Evolutionary conservation across 2,113 vertebrate species (phyloP).

Genomic region (Trematocara zebra): DNA sequence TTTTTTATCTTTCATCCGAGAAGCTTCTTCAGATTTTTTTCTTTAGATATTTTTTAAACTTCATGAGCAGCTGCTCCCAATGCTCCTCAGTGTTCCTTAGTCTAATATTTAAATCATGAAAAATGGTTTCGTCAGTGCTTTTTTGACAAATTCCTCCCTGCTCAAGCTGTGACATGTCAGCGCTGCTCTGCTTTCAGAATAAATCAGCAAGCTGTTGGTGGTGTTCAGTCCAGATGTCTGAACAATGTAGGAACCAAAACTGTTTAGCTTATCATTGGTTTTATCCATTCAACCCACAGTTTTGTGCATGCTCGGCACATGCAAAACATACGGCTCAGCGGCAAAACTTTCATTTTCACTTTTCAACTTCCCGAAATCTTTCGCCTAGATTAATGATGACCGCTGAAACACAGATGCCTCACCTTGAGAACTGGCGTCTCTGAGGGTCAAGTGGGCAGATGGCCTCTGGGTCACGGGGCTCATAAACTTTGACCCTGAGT

Average conservation of each 20-base stretch:
- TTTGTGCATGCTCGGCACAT: background rate
- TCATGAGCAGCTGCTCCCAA: background rate
- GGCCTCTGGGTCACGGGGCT: constrained; percentile 70
- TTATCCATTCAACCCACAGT: background rate
- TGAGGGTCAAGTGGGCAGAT: constrained; percentile 75
- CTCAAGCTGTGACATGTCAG: background rate
- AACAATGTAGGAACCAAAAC: background rate
- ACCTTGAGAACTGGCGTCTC: constrained; percentile 67
- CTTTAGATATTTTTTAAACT: background rate
- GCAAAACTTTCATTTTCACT: background rate
- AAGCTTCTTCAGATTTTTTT: background rate
- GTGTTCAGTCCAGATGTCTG: background rate
- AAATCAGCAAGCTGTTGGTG: background rate
- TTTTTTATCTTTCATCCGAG: background rate
- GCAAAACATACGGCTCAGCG: background rate
- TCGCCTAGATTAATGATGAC: background rate
- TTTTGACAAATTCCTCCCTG: background rate
- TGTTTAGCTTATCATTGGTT: background rate
- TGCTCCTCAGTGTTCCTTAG: background rate
- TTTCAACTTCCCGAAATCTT: background rate
- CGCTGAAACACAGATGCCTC: background rate
- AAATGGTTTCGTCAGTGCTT: background rate
- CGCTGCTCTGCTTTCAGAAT: background rate
- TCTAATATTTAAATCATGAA: background rate
- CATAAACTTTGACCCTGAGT: constrained; percentile 68